Evolutionary conservation across 1,140 invertebrate species (phyloP), one percentile per base, ranked within the genome.

Genomic region (Idris sp.): DNA sequence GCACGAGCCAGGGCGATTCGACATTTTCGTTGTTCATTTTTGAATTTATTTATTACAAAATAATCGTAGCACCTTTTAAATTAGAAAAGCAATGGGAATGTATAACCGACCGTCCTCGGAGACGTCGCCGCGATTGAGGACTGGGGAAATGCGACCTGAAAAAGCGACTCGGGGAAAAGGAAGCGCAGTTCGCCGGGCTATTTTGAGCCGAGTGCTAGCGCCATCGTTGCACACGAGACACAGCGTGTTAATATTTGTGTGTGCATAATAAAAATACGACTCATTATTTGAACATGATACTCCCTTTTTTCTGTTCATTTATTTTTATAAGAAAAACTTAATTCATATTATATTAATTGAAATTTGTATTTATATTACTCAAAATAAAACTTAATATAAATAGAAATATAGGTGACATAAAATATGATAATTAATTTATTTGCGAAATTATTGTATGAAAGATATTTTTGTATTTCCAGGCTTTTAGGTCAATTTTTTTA

Each of bases 1-100:
- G 88, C 14, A 91, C 87, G 14, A 89, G 87, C 90, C 91, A 91
- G 30, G 90, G 89, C 49, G 88, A 85, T 13, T 80, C 67, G 22
- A 64, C 38, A 7, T 58, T 73, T 38, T 75, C 74, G 48, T 77
- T 81, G 9, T 15, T 49, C 62, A 56, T 67, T 33, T 16, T 28
- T n/a, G 35, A 53, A 36, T 74, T 64, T 74, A 74, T 74, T 74
- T 33, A 38, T 10, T n/a, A 33, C 13, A 31, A 61, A 61, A 49
- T 49, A 62, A 41, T 4, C 9, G 35, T 11, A 2, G 16, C n/a
- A n/a, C n/a, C n/a, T n/a, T n/a, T n/a, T 7, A 33, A 28, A 56
- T 22, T 6, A 6, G 19, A 22, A 22, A 22, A 22, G 19, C 38
- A 36, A 53, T 19, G 30, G 53, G 36, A 59, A 53, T 59, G 53